Percentiles rank a stretch among this genome's conserved stretches.
Evolutionary conservation across 2,888 invertebrate species (phyloP).

Genomic region (Bimastos eiseni): DNA sequence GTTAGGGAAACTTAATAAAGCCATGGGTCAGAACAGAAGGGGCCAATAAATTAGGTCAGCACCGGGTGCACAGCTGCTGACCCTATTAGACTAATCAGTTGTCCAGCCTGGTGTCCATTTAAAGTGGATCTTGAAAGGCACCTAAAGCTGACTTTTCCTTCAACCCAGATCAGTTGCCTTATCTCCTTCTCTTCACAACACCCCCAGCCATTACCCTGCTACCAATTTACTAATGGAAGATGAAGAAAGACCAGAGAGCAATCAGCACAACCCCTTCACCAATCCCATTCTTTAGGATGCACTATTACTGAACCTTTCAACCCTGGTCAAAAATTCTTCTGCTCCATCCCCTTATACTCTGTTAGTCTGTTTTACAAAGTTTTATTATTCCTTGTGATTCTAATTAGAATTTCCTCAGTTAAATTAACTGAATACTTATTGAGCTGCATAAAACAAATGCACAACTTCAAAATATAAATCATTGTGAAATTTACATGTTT

Average conservation of each 20-base stretch:
- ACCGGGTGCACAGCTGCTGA: not conserved
- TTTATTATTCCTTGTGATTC: not conserved
- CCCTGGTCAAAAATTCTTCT: not conserved
- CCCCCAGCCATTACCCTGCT: not conserved
- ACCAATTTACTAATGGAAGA: not conserved
- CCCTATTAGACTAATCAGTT: not conserved
- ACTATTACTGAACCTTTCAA: not conserved
- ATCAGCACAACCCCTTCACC: not conserved
- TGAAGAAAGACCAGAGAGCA: not conserved
- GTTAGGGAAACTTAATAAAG: not conserved
- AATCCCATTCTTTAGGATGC: not conserved
- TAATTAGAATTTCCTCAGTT: not conserved
- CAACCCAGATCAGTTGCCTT: not conserved
- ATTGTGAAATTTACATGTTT: not conserved
- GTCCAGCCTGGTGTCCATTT: slow-evolving; percentile 13
- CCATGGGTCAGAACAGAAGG: not conserved
- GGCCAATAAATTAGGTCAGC: not conserved
- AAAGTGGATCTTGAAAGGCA: slow-evolving; percentile 13
- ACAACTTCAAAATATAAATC: not conserved
- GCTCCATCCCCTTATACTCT: not conserved
- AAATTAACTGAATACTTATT: not conserved
- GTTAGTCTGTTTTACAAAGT: not conserved
- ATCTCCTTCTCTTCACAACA: not conserved
- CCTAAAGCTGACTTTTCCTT: not conserved
- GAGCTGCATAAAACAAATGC: not conserved